phyloP scores from a whole-genome alignment of 1,140 invertebrate genomes.

The Drosophila nikananu region DNA sequence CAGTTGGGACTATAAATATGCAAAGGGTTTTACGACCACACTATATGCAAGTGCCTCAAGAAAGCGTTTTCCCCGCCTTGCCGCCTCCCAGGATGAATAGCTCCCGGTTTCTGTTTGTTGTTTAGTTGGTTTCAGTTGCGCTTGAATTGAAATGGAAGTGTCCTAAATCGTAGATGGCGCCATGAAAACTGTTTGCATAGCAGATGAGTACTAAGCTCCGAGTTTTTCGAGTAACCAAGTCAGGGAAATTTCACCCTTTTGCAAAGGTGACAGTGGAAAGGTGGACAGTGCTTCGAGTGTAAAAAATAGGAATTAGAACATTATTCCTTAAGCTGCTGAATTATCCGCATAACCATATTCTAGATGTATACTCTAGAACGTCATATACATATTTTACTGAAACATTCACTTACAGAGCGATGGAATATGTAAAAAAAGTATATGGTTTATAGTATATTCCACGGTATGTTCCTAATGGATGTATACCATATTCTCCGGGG shows the following conservation, averaged over 20 bases:
- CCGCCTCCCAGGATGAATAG: slow-evolving; percentile 13
- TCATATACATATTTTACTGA: no score
- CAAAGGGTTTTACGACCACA: slow-evolving; percentile 53
- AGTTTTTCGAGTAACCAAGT: not conserved
- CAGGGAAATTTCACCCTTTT: not conserved
- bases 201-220: slow-evolving; percentile 24
- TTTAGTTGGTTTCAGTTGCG: slow-evolving; percentile 47
- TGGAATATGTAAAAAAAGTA: no score
- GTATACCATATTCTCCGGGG: no score
- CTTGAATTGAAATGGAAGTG: slow-evolving; percentile 51
- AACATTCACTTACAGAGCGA: no score
- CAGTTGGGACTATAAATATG: slow-evolving; percentile 74
- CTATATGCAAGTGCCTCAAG: slow-evolving; percentile 46
- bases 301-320: not conserved
- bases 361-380: not conserved
- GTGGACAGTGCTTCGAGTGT: not conserved
- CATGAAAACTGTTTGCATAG: slow-evolving; percentile 39
- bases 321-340: not conserved
- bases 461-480: no score
- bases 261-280: not conserved
- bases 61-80: slow-evolving; percentile 20
- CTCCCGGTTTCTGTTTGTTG: slow-evolving; percentile 19
- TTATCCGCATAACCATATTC: not conserved
- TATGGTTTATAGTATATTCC: no score
- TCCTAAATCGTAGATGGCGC: slow-evolving; percentile 22